A percentile compares a stretch with the other conserved stretches of the same genome.
phyloP scores from a whole-genome alignment of 2,888 invertebrate species.

The Rhaphigaster nebulosa region DNA sequence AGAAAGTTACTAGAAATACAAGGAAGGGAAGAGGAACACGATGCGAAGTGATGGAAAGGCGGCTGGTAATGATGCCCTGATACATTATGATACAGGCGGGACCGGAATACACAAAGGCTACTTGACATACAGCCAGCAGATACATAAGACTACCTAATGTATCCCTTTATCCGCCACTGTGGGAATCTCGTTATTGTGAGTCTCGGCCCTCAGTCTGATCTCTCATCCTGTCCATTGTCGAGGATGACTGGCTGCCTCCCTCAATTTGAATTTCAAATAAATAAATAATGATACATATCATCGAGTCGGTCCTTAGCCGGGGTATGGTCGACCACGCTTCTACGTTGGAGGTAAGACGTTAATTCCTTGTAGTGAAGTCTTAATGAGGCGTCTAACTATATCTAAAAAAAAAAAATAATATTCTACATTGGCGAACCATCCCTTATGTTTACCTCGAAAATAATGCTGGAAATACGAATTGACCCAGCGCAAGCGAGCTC shows the following conservation, averaged over 20 bases:
- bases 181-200: slow-evolving; percentile 49
- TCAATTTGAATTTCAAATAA: slow-evolving; percentile 47
- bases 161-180: slow-evolving; percentile 32
- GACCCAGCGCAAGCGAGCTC: too few relatives aligned
- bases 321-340: neutral
- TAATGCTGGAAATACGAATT: too few relatives aligned
- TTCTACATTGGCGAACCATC: too few relatives aligned
- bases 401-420: too few relatives aligned
- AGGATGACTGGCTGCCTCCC: slow-evolving; percentile 31
- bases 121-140: slow-evolving; percentile 57
- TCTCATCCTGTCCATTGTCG: slow-evolving; percentile 53
- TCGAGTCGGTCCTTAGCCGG: neutral
- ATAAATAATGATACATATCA: slow-evolving; percentile 48
- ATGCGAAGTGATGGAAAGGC: slow-evolving; percentile 43
- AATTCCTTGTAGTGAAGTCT: neutral
- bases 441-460: too few relatives aligned
- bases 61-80: slow-evolving; percentile 62
- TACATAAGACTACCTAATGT: slow-evolving; percentile 58
- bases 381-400: neutral
- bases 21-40: slow-evolving; percentile 13
- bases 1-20: slow-evolving; percentile 32
- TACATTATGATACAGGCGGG: slow-evolving; percentile 63
- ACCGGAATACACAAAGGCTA: slow-evolving; percentile 61
- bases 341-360: neutral
- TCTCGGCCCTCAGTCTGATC: neutral